A percentile compares a stretch with the other conserved stretches of the same genome.
These are phyloP conservation scores for Hippocampus kuda DNA, from an alignment of 2,797 vertebrate species.

Conservation along the genomic window DNA sequence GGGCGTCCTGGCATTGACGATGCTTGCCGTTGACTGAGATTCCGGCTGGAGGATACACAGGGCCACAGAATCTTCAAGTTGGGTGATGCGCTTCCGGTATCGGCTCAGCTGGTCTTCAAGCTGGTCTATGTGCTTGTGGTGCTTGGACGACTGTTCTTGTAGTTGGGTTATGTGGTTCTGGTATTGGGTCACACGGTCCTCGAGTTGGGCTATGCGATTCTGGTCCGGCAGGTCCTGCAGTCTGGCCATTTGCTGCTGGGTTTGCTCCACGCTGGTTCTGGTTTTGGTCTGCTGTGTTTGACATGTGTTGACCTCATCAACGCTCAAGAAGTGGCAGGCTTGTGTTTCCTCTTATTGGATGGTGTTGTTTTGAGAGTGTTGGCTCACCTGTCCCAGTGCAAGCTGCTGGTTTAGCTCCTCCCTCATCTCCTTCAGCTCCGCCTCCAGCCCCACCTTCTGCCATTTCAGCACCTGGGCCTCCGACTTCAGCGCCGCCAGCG, in stretches of 20 bases:
- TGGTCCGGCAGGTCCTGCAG: conserved; percentile 40
- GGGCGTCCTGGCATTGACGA: conserved; percentile 22
- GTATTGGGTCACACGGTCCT: neutral
- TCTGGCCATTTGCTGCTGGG: neutral
- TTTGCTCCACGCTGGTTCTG: neutral
- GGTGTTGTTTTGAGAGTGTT: too few relatives aligned
- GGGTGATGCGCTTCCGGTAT: neutral
- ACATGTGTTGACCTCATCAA: neutral
- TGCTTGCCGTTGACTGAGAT: conserved; percentile 38
- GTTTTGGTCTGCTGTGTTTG: neutral
- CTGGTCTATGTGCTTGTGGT: conserved; percentile 36
- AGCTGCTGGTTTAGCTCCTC: conserved; percentile 59
- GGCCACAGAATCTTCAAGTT: neutral
- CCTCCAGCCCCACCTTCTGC: conserved; percentile 68
- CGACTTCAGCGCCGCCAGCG: conserved; percentile 62
- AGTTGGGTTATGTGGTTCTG: neutral
- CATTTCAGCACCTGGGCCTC: conserved; percentile 64
- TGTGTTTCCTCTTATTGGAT: neutral
- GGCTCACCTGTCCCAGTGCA: too few relatives aligned
- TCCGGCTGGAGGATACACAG: conserved; percentile 22
- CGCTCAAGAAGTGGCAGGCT: neutral
- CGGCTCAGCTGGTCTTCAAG: conserved; percentile 27
- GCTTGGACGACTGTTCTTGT: neutral
- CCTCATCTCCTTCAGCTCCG: conserved; percentile 62
- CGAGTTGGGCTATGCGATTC: conserved; percentile 2